phyloP scores from a whole-genome alignment of 2,797 vertebrate genomes.

The Taeniopygia guttata region DNA sequence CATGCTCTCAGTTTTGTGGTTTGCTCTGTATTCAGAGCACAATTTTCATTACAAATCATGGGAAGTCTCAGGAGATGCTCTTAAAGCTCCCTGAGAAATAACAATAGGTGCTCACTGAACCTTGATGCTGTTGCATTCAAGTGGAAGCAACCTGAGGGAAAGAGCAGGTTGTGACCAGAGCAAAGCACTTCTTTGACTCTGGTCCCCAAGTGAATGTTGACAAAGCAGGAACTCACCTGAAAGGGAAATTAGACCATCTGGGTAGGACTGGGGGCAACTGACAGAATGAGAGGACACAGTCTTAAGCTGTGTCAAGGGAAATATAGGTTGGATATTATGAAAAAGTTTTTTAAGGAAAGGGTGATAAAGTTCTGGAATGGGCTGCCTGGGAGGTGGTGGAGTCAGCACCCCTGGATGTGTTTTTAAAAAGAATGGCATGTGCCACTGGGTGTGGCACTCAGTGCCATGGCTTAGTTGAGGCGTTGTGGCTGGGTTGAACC shows the following conservation, averaged over 20 bases:
- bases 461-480: neutral
- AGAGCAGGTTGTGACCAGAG: neutral
- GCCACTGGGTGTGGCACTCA: neutral
- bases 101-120: neutral
- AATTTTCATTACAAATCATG: neutral
- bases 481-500: neutral
- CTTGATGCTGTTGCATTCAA: neutral
- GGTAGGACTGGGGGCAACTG: neutral
- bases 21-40: neutral
- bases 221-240: neutral
- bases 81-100: neutral
- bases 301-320: neutral
- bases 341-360: neutral
- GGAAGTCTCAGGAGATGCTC: neutral
- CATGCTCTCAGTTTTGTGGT: neutral
- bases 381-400: too few relatives aligned
- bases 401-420: neutral
- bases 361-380: neutral
- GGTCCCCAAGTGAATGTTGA: neutral
- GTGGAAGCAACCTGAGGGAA: neutral
- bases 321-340: neutral
- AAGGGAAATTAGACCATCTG: neutral
- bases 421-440: neutral
- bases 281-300: neutral
- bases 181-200: neutral